Conservation (phyloP, 2,888 invertebrate genomes). For the Anthoptus insignis region DNA sequence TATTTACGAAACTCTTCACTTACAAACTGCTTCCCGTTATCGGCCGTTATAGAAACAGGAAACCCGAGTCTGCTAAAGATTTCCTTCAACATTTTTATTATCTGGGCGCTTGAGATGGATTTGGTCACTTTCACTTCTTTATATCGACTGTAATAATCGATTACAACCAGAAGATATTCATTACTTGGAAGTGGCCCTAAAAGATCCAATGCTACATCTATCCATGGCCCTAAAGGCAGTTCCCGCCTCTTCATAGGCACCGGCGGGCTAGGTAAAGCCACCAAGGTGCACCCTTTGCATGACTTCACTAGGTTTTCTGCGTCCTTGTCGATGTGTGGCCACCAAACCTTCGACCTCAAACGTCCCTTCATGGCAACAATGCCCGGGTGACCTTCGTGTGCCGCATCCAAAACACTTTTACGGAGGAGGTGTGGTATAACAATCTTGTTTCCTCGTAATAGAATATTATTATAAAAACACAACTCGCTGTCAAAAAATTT, state of each 20-base stretch:
- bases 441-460: constrained; percentile 44
- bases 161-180: constrained; percentile 29
- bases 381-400: constrained; percentile 48
- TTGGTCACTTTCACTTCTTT: constrained; percentile 38
- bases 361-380: constrained; percentile 48
- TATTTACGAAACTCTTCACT: constrained; percentile 38
- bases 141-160: constrained; percentile 41
- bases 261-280: constrained; percentile 42
- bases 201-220: constrained; percentile 52
- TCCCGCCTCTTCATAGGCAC: constrained; percentile 43
- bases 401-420: constrained; percentile 45
- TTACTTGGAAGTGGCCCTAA: constrained; percentile 44
- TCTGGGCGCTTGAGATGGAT: constrained; percentile 21
- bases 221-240: constrained; percentile 44
- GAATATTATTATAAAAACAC: constrained; percentile 38
- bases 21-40: constrained; percentile 44
- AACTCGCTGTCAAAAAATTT: constrained; percentile 37
- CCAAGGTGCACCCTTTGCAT: constrained; percentile 47
- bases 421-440: constrained; percentile 43
- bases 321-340: constrained; percentile 46
- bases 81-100: constrained; percentile 31
- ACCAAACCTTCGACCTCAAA: constrained; percentile 48
- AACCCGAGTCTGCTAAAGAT: constrained; percentile 40
- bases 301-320: constrained; percentile 40
- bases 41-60: constrained; percentile 40